Conservation (phyloP, 1,140 invertebrate genomes). For the Charaxes varanes region DNA sequence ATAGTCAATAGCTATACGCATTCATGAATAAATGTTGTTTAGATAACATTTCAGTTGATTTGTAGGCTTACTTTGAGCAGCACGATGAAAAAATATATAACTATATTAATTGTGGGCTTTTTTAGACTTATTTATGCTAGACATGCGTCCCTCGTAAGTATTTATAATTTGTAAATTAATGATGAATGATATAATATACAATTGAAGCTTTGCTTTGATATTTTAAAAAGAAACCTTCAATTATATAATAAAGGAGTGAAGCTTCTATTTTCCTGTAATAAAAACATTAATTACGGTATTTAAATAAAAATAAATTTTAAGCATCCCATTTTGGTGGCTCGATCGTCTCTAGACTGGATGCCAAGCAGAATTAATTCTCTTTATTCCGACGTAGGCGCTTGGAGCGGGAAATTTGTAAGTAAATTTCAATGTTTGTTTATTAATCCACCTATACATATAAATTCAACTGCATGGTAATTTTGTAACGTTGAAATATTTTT, state of each 20-base stretch:
- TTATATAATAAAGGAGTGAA: not conserved
- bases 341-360: conserved; percentile 63
- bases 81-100: conserved; percentile 1
- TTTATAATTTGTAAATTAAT: not conserved
- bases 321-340: conserved; percentile 57
- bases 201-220: no score
- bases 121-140: conserved; percentile 14
- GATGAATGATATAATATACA: not conserved
- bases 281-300: not conserved
- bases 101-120: conserved; percentile 2
- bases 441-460: not conserved
- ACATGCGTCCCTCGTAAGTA: conserved; percentile 31
- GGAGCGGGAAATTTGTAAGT: conserved; percentile 68
- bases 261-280: not conserved
- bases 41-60: no score
- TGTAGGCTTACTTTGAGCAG: not conserved
- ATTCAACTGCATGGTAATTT: no score
- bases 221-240: no score
- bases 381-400: conserved; percentile 63
- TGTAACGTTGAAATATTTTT: no score
- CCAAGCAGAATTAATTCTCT: conserved; percentile 63
- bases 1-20: no score
- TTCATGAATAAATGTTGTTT: no score
- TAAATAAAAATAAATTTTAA: conserved; percentile 17
- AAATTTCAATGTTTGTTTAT: no score